Evolutionary conservation across 2,888 invertebrate genomes (phyloP).

Genomic region (Leptopilina myrica): DNA sequence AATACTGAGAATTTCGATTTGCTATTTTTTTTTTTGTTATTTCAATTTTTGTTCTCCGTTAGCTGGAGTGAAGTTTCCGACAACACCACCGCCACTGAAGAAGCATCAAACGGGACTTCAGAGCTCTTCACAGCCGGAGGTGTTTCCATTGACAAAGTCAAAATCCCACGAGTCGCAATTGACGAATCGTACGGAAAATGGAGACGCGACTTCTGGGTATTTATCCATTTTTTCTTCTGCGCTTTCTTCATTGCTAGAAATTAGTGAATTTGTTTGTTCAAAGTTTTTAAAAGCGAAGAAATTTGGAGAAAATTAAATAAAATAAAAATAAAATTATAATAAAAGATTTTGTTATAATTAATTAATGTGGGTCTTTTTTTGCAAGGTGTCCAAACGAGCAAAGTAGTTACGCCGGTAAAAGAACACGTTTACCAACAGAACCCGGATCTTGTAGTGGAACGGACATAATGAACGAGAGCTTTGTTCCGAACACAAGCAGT

Average conservation of each 20-base stretch:
- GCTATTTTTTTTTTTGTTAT: not conserved
- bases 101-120: slow-evolving; percentile 82
- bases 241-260: not conserved
- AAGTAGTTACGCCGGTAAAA: slow-evolving; percentile 66
- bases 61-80: slow-evolving; percentile 83
- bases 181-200: slow-evolving; percentile 81
- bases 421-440: slow-evolving; percentile 80
- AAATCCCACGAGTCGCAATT: slow-evolving; percentile 95
- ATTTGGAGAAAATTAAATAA: too few relatives aligned
- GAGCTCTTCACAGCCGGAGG: slow-evolving; percentile 70
- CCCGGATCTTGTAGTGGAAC: slow-evolving; percentile 79
- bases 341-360: too few relatives aligned
- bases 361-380: not conserved
- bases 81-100: slow-evolving; percentile 89
- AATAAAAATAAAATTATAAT: too few relatives aligned
- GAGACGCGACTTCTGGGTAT: slow-evolving; percentile 74
- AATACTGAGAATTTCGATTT: too few relatives aligned
- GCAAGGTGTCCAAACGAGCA: slow-evolving; percentile 61
- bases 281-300: not conserved
- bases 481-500: slow-evolving; percentile 74
- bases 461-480: slow-evolving; percentile 66
- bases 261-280: too few relatives aligned
- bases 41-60: slow-evolving; percentile 43
- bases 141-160: slow-evolving; percentile 88
- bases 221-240: not conserved